These are phyloP conservation scores for Anguilla megastoma DNA, from an alignment of 2,797 vertebrate species.

Conservation along the genomic window DNA sequence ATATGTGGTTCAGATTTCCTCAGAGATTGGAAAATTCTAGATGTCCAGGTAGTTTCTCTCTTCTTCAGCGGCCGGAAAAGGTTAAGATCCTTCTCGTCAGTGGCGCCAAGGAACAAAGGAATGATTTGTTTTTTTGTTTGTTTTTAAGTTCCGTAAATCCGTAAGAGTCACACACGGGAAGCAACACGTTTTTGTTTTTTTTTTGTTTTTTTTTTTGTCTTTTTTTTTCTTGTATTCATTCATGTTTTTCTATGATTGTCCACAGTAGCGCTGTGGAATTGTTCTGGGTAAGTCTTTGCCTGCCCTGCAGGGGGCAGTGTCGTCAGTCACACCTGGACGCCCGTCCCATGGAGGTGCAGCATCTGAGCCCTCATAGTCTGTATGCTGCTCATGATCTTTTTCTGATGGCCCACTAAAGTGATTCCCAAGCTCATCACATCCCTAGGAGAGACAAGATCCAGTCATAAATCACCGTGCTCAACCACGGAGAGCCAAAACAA, in stretches of 20 bases:
- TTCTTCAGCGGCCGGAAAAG: constrained; percentile 43
- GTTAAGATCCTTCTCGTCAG: constrained; percentile 53
- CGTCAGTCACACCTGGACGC: constrained; percentile 92
- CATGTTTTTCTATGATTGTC: constrained; percentile 46
- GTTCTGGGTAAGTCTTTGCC: constrained; percentile 71
- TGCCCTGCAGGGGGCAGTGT: constrained; percentile 65
- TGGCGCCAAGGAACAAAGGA: constrained; percentile 61
- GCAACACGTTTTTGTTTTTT: constrained; percentile 38
- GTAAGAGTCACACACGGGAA: constrained; percentile 59
- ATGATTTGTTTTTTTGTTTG: constrained; percentile 58
- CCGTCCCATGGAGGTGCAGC: constrained; percentile 94
- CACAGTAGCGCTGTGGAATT: constrained; percentile 63
- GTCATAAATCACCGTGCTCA: constrained; percentile 55
- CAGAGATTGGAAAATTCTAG: constrained; percentile 53
- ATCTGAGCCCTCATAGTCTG: constrained; percentile 99
- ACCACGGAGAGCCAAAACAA: constrained; percentile 38
- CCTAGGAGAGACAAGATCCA: constrained; percentile 69
- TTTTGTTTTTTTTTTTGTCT: constrained; percentile 36
- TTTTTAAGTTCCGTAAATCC: constrained; percentile 55
- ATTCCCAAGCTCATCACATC: constrained; percentile 99
- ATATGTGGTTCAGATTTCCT: constrained; percentile 63
- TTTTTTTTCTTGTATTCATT: constrained; percentile 9
- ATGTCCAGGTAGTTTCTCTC: constrained; percentile 63
- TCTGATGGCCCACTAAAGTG: constrained; percentile 97
- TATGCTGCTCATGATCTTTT: constrained; percentile 99